Evolutionary conservation across 2,113 vertebrate genomes (phyloP), one percentile per base, ranked within the genome.

Genomic region (Leptocoma aspasia): DNA sequence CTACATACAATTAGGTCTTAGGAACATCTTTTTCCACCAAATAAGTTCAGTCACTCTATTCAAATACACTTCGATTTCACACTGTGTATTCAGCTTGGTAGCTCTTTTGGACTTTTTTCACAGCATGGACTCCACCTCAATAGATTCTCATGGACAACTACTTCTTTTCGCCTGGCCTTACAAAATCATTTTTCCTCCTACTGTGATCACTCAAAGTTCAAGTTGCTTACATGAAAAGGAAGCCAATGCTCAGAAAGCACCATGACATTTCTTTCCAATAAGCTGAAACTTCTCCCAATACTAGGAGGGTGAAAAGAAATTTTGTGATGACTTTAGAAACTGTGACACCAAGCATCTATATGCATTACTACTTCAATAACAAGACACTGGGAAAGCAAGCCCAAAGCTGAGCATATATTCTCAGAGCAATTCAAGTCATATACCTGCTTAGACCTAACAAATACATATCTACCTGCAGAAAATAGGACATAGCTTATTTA

Each of bases 111-210:
- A 92, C 87, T 95, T 94, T 92, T 81, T 73, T 73, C 86, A 88
- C 89, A 94, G 89, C 79, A 87, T 76, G 79, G 83, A 82, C 72
- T 91, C 72, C 54, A 86, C 27, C 82, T 91, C 90, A 93, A 78
- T 30, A 90, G 70, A 92, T 57, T 93, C 52, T 92, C 35, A 42
- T 10, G 57, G 72, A 91, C 77, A 86, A 68, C 53, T 59, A 41
- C 64, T 85, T 42, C 61, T 87, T 91, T 83, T 89, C 72, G 63
- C 70, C 52, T 12, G 7, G 68, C 19, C 37, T 49, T 86, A 89
- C 54, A 84, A 69, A 81, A 83, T 31, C 14, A 11, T 65, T 89
- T 91, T 89, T 77, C 47, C 60, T 75, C 72, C 83, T 82, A 76
- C 89, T 80, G 76, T 86, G 77, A 86, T 49, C 41, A 57, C 30